Conservation (phyloP, 1,140 invertebrate species). For the Orchestia grillus region DNA sequence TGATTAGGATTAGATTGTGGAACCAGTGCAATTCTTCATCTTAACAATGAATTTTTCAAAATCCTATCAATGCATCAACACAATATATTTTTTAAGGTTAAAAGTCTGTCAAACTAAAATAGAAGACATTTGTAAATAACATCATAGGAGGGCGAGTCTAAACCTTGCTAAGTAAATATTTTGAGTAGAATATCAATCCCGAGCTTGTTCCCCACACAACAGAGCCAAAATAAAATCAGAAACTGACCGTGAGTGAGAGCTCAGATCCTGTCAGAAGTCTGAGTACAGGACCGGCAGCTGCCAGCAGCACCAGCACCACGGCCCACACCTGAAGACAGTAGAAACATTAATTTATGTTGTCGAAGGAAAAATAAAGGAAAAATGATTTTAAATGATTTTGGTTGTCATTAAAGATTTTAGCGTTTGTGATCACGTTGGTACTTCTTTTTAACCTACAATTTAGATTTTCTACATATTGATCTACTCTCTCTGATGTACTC, state of each 20-base stretch:
- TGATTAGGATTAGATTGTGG: neutral
- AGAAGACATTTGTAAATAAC: neutral
- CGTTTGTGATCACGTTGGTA: too few relatives aligned
- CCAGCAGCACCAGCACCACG: conserved; percentile 10
- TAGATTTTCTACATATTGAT: too few relatives aligned
- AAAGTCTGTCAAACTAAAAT: neutral
- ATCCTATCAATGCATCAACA: too few relatives aligned
- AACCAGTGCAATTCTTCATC: neutral
- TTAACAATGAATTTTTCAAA: too few relatives aligned
- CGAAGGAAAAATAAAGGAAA: too few relatives aligned
- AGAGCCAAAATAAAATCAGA: neutral
- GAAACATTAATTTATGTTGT: neutral
- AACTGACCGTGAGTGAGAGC: neutral
- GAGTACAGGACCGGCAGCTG: neutral
- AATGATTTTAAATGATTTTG: too few relatives aligned
- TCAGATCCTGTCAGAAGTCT: neutral
- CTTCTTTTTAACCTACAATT: too few relatives aligned
- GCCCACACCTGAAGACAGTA: neutral
- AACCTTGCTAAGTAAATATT: neutral
- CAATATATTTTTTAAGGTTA: neutral
- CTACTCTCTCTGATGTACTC: too few relatives aligned
- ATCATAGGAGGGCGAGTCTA: neutral
- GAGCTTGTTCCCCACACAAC: neutral
- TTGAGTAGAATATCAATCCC: too few relatives aligned
- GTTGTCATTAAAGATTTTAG: too few relatives aligned